phyloP scores from a whole-genome alignment of 2,113 vertebrate species.

The Ovis aries region ARS-UI_Ramb_v3.0 NC_056074.1:16080001-16080500 shows the following conservation, averaged over 20 bases:
- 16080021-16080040: neutral
- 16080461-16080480: neutral
- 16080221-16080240: neutral
- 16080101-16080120: accelerated
- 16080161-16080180: neutral
- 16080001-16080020: neutral
- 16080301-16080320: neutral
- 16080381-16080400: neutral
- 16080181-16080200: neutral
- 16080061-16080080: neutral
- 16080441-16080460: neutral
- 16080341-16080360: neutral
- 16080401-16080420: neutral
- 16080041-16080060: neutral
- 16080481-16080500: neutral
- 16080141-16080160: neutral
- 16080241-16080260: neutral
- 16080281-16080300: neutral
- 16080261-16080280: neutral
- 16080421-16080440: neutral
- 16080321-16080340: neutral
- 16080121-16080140: neutral
- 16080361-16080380: neutral
- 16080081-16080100: neutral
- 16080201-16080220: neutral